Conservation (phyloP, 2,113 vertebrate species). For the Eupsittula cactorum region DNA sequence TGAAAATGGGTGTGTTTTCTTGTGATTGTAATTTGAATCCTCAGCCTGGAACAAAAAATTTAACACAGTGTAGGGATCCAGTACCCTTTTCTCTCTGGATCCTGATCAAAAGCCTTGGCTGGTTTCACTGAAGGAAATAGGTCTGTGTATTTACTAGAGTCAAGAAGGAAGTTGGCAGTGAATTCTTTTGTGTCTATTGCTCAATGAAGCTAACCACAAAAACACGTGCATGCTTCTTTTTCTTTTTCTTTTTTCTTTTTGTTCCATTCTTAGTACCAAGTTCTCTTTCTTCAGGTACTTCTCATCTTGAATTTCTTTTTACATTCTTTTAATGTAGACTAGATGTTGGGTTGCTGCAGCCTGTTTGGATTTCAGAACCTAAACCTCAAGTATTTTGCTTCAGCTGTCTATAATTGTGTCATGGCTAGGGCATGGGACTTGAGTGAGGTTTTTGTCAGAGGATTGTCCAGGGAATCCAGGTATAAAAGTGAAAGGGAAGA, state of each 20-base stretch:
- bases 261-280: background rate
- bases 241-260: background rate
- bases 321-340: background rate
- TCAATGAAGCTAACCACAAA: slow-evolving; percentile 10
- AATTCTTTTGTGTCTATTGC: background rate
- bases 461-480: background rate
- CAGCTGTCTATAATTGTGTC: background rate
- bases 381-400: background rate
- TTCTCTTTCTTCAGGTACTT: background rate
- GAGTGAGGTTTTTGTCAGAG: background rate
- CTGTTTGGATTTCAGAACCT: background rate
- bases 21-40: background rate
- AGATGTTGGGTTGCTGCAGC: background rate
- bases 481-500: background rate
- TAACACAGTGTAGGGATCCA: background rate
- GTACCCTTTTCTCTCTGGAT: background rate
- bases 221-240: background rate
- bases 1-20: background rate
- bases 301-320: background rate
- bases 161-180: background rate
- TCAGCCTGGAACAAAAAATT: background rate
- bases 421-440: background rate
- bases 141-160: background rate
- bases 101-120: background rate
- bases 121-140: background rate